These are phyloP conservation scores for Vicugna pacos DNA, from an alignment of 2,113 vertebrate species.

Conservation along the genomic window DNA sequence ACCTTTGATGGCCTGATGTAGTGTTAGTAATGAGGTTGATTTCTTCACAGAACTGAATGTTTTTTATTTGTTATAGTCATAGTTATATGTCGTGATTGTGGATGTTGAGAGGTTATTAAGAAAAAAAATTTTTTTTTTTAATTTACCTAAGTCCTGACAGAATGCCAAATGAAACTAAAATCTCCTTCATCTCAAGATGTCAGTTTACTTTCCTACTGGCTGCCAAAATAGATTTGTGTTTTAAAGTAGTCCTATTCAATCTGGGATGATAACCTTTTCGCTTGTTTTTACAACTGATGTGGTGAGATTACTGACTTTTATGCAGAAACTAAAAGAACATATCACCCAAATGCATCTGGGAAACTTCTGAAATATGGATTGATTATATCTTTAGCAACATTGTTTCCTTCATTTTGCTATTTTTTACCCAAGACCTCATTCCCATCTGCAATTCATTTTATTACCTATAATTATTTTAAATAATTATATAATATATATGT, in stretches of 20 bases:
- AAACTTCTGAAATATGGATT: conserved; percentile 2
- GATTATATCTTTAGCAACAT: not conserved
- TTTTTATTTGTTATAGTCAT: not conserved
- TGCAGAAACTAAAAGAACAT: conserved; percentile 1
- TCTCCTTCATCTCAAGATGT: not conserved
- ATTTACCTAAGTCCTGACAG: not conserved
- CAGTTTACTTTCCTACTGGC: not conserved
- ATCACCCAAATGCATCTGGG: not conserved
- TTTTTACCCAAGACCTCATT: not conserved
- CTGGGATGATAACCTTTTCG: not conserved
- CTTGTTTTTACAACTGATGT: not conserved
- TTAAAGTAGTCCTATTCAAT: not conserved
- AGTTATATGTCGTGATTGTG: not conserved
- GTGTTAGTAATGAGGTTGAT: not conserved
- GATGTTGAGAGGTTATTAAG: not conserved
- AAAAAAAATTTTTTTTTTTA: not conserved
- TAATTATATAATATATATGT: not conserved
- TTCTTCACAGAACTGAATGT: conserved; percentile 7
- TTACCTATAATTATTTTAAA: not conserved
- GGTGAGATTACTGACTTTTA: not conserved
- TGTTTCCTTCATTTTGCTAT: not conserved
- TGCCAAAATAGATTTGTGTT: not conserved
- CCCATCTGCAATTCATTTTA: not conserved
- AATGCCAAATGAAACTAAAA: not conserved
- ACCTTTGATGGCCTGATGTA: not conserved